Evolutionary conservation across 2,888 invertebrate genomes (phyloP), one percentile per base, ranked within the genome.

Genomic region (Encarsia formosa): DNA sequence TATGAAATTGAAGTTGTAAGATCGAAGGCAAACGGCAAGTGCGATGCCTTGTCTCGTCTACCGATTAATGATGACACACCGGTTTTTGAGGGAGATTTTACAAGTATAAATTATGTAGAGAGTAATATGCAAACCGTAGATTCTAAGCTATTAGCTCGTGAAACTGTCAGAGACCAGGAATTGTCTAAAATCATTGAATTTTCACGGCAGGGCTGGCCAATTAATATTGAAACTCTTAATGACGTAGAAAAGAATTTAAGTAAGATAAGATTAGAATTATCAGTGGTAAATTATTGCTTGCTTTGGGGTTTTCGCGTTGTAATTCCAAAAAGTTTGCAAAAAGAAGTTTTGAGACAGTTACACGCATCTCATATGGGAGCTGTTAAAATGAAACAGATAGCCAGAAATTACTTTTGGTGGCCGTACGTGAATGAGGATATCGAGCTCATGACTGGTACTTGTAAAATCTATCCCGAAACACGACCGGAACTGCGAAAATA

Each of bases 331-430:
- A 16, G 8, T 5, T 26, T 51, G 15, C 40, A 37, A 50, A 15
- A n/a, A 6, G 13, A n/a, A 16, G 26, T 54, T 19, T 24, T 50
- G n/a, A n/a, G n/a, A n/a, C n/a, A n/a, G n/a, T n/a, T n/a, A n/a
- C n/a, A n/a, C n/a, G n/a, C n/a, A n/a, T 46, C 47, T 11, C 54
- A 54, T 23, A 24, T 50, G 35, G 50, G 46, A 16, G 32, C 41
- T 15, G 37, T 46, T 6, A 50, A 54, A 35, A 54, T 46, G 34
- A 50, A 54, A 46, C 24, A 26, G 11, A 15, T 55, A 20, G 53
- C 57, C 8, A 26, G 55, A 38, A 48, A 39, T 23, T 51, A 51
- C 24, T 41, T 49, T 13, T 59, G 54, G 52, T 58, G 54, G 58
- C 55, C 49, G 20, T n/a, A 42, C n/a, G 15, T 59, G 2, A 52